Evolutionary conservation across 2,113 vertebrate genomes (phyloP).

Genomic region (Scomber scombrus): DNA sequence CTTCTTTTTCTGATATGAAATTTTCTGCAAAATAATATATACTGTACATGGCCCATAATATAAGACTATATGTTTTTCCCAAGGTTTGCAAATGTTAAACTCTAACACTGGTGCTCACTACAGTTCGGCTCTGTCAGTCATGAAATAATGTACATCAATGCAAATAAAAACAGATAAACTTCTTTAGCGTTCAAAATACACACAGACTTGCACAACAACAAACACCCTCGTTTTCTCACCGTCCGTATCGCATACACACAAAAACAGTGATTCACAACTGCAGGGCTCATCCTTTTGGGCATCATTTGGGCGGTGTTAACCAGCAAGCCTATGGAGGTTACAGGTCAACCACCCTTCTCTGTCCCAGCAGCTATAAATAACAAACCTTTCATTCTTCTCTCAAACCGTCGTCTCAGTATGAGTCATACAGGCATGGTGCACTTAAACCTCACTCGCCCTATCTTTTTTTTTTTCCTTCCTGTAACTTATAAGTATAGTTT

Average conservation of each 20-base stretch:
- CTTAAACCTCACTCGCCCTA: not conserved
- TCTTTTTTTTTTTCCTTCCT: conserved; percentile 7
- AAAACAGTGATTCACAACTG: conserved; percentile 9
- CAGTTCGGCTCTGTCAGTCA: conserved; percentile 12
- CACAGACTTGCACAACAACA: not conserved
- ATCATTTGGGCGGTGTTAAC: conserved; percentile 11
- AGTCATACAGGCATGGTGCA: conserved; percentile 21
- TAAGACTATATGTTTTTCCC: not conserved
- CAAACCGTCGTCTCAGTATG: not conserved
- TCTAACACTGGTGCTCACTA: conserved; percentile 22
- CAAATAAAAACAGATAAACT: not conserved
- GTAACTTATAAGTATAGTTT: not conserved
- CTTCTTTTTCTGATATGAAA: not conserved
- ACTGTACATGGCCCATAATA: conserved; percentile 15
- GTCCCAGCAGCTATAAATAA: conserved; percentile 43
- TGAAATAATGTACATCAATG: conserved; percentile 27
- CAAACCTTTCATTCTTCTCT: conserved; percentile 22
- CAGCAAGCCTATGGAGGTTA: conserved; percentile 12
- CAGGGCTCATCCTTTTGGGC: conserved; percentile 1
- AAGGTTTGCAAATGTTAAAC: not conserved
- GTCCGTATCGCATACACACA: not conserved
- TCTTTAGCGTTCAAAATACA: not conserved
- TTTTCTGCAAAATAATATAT: conserved; percentile 11
- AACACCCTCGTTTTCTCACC: no score
- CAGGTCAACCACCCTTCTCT: conserved; percentile 21